These are phyloP conservation scores for Tetragonisca angustula DNA, from an alignment of 2,888 invertebrate genomes.

Conservation along the genomic window DNA sequence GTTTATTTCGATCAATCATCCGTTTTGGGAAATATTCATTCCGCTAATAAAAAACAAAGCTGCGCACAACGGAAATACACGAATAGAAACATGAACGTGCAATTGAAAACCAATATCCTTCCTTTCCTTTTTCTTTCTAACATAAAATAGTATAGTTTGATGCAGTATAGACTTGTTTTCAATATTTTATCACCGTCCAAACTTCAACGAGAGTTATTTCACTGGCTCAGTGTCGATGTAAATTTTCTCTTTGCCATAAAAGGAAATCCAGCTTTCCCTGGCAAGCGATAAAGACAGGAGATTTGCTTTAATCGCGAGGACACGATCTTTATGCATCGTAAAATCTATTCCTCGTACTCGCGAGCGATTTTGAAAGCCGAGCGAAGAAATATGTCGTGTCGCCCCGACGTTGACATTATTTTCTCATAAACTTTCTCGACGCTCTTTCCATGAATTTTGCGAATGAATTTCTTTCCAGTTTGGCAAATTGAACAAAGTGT, in stretches of 20 bases:
- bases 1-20: neutral
- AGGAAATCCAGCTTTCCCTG: constrained; percentile 36
- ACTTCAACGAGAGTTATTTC: neutral
- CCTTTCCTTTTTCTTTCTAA: neutral
- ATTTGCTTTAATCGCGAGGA: constrained; percentile 22
- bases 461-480: neutral
- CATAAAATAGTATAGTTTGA: neutral
- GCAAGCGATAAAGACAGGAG: constrained; percentile 11
- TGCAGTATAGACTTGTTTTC: neutral
- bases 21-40: neutral
- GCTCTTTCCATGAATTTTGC: constrained; percentile 11
- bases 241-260: constrained; percentile 1
- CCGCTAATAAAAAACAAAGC: neutral
- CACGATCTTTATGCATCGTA: constrained; percentile 28
- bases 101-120: neutral
- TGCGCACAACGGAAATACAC: neutral
- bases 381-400: constrained; percentile 12
- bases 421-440: constrained; percentile 5
- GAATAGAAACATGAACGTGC: neutral
- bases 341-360: constrained; percentile 14
- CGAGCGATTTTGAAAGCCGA: constrained; percentile 14
- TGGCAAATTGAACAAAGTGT: neutral
- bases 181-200: neutral
- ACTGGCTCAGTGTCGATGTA: neutral
- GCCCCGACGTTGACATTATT: neutral